Conservation (phyloP, 2,797 vertebrate genomes). For the Gallinago solitaria region DNA sequence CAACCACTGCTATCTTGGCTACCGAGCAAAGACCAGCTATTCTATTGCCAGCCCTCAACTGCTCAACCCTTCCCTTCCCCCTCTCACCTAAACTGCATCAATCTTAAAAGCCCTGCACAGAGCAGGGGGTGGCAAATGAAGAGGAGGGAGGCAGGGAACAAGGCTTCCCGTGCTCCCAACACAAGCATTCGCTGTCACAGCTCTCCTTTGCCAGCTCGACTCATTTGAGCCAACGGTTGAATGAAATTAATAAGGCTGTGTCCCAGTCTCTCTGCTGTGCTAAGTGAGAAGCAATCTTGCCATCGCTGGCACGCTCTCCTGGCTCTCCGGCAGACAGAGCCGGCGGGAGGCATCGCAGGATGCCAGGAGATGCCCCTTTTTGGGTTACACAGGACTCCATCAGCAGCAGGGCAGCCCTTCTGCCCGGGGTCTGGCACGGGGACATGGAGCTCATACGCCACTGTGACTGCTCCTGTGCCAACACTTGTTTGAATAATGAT, state of each 20-base stretch:
- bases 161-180: background rate
- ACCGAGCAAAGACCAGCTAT: background rate
- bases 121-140: background rate
- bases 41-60: background rate
- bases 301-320: background rate
- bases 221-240: background rate
- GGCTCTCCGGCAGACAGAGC: conserved; percentile 1
- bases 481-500: background rate
- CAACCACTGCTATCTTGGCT: background rate
- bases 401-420: background rate
- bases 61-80: background rate
- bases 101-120: background rate
- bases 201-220: background rate
- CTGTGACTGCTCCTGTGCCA: background rate
- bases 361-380: conserved; percentile 2
- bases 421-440: background rate
- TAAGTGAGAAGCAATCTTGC: background rate
- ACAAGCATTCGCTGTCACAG: background rate
- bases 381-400: background rate
- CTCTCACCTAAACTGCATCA: background rate
- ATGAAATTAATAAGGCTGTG: background rate
- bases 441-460: rapidly evolving
- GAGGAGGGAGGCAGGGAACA: background rate
- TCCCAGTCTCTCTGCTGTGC: background rate
- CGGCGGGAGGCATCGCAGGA: background rate